Evolutionary conservation across 2,888 invertebrate genomes (phyloP).

Genomic region (Atherix ibis): DNA sequence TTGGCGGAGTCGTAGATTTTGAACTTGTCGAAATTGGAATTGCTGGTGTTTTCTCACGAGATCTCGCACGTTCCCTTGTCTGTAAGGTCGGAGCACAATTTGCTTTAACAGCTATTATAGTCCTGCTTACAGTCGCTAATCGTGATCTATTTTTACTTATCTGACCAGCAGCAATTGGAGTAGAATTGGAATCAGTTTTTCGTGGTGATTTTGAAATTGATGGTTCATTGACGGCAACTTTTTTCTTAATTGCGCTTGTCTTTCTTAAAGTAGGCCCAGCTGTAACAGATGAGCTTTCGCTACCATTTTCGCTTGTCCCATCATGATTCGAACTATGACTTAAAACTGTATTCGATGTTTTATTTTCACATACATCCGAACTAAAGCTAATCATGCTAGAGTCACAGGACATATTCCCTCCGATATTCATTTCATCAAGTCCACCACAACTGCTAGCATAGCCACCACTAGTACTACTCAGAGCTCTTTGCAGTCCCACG

Average conservation of each 20-base stretch:
- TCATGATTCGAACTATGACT: slow-evolving; percentile 20
- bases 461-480: slow-evolving; percentile 44
- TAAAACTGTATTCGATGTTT: slow-evolving; percentile 18
- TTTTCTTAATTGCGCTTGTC: slow-evolving; percentile 37
- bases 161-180: slow-evolving; percentile 10
- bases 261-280: slow-evolving; percentile 27
- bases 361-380: slow-evolving; percentile 46
- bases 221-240: slow-evolving; percentile 40
- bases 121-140: slow-evolving; percentile 37
- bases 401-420: slow-evolving; percentile 53
- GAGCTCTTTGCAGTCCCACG: slow-evolving; percentile 36
- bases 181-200: slow-evolving; percentile 13
- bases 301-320: slow-evolving; percentile 51
- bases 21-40: slow-evolving; percentile 37
- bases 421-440: slow-evolving; percentile 31
- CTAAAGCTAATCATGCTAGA: slow-evolving; percentile 65
- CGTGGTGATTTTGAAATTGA: slow-evolving; percentile 19
- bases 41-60: slow-evolving; percentile 40
- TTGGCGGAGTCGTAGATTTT: slow-evolving; percentile 23
- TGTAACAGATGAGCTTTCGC: slow-evolving; percentile 61
- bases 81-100: slow-evolving; percentile 35
- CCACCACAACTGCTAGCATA: slow-evolving; percentile 49
- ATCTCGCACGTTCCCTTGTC: slow-evolving; percentile 41
- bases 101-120: slow-evolving; percentile 36
- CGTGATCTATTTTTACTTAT: slow-evolving; percentile 33